Percentiles rank a stretch among this genome's conserved stretches.
Evolutionary conservation across 2,113 vertebrate genomes (phyloP).

Genomic region (Megaceryle torquata): DNA sequence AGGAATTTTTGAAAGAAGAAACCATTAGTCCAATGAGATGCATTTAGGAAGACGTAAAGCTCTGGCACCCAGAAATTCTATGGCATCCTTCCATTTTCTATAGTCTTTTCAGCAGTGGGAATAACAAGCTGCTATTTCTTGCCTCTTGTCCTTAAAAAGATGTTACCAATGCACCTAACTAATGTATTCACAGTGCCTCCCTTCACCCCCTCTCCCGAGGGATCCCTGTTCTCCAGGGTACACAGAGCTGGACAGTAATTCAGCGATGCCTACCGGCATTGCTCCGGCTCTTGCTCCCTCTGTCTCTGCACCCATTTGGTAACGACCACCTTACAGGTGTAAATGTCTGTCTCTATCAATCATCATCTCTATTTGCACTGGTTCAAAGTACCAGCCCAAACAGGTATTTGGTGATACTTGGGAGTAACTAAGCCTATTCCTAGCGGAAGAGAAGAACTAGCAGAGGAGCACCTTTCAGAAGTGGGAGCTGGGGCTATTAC

Average conservation of each 20-base stretch:
- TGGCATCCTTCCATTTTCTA: background rate
- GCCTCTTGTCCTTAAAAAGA: background rate
- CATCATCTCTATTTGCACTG: background rate
- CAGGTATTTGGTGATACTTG: background rate
- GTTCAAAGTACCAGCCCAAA: background rate
- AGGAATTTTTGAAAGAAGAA: background rate
- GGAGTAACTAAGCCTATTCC: background rate
- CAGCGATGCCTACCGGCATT: background rate
- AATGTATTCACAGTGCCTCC: background rate
- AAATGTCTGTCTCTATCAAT: background rate
- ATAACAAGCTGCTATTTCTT: background rate
- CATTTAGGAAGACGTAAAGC: background rate
- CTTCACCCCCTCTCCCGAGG: background rate
- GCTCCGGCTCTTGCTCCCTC: background rate
- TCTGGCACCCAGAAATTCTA: background rate
- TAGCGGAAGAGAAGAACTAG: background rate
- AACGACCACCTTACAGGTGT: rapidly evolving
- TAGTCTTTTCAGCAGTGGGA: background rate
- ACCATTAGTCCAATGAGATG: background rate
- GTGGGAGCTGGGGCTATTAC: background rate
- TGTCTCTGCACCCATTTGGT: background rate
- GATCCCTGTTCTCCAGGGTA: background rate
- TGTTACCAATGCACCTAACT: background rate
- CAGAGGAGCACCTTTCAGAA: background rate
- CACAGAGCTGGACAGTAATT: background rate